These are phyloP conservation scores for Eilema griseolum DNA, from an alignment of 2,888 invertebrate genomes.

Conservation along the genomic window DNA sequence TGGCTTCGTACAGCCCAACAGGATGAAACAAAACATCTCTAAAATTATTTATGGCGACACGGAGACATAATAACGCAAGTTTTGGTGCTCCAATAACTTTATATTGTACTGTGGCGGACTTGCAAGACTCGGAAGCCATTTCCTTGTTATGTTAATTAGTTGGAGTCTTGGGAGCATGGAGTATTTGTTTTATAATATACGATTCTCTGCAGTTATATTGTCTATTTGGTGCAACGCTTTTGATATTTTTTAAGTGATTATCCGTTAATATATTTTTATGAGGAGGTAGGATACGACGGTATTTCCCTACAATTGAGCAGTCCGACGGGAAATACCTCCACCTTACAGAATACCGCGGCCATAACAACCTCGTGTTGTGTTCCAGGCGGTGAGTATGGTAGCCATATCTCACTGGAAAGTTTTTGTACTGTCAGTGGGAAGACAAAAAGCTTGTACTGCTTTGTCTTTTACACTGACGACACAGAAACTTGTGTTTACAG, in stretches of 20 bases:
- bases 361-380: no score
- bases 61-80: constrained; percentile 50
- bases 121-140: constrained; percentile 33
- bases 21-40: constrained; percentile 44
- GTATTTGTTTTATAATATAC: constrained; percentile 29
- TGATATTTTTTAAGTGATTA: not conserved
- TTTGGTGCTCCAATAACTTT: constrained; percentile 41
- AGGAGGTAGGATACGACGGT: no score
- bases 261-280: not conserved
- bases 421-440: no score
- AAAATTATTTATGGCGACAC: constrained; percentile 46
- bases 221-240: not conserved
- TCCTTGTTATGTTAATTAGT: constrained; percentile 53
- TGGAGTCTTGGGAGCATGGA: constrained; percentile 18
- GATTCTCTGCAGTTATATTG: not conserved
- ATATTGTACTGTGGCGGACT: constrained; percentile 38
- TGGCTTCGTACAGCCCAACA: constrained; percentile 22
- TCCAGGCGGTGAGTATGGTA: no score
- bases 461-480: no score
- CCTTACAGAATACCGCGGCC: no score
- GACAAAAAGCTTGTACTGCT: no score
- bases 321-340: no score
- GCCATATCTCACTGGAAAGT: no score
- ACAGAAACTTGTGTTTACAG: no score
- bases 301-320: no score